Conservation (phyloP, 2,888 invertebrate species). For the Orgyia antiqua region DNA sequence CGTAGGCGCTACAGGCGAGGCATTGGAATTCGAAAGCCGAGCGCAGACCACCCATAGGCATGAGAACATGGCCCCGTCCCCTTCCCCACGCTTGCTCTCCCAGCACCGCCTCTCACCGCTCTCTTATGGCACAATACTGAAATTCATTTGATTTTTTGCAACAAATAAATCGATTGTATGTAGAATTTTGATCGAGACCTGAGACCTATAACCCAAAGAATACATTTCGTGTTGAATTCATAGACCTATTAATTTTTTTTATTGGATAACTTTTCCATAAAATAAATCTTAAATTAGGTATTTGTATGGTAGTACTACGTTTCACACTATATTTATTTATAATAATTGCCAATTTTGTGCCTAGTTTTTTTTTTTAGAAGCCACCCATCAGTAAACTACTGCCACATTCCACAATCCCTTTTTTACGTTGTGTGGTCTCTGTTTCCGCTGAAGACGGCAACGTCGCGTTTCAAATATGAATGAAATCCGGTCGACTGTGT, state of each 20-base stretch:
- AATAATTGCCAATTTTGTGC: no score
- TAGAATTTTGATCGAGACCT: no score
- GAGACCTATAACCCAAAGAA: no score
- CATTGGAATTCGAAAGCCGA: conserved; percentile 77
- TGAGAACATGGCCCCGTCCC: conserved; percentile 71
- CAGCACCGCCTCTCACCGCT: conserved; percentile 70
- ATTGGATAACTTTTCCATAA: no score
- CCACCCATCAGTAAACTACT: conserved; percentile 69
- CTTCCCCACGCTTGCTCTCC: conserved; percentile 66
- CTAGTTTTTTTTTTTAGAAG: conserved; percentile 50
- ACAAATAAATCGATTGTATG: conserved; percentile 24
- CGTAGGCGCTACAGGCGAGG: conserved; percentile 73
- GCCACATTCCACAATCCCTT: conserved; percentile 73
- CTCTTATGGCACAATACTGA: conserved; percentile 67
- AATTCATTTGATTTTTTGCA: conserved; percentile 70
- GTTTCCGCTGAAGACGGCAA: conserved; percentile 77
- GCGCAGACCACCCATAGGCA: conserved; percentile 76
- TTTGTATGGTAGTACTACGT: no score
- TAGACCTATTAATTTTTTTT: no score
- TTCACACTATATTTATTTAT: no score
- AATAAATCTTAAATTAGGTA: no score
- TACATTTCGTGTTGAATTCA: no score
- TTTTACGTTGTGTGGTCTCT: conserved; percentile 77
- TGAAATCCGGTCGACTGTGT: conserved; percentile 73
- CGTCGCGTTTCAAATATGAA: conserved; percentile 76